These are phyloP conservation scores for Nasua narica DNA, from an alignment of 2,797 vertebrate species.

Conservation along the genomic window DNA sequence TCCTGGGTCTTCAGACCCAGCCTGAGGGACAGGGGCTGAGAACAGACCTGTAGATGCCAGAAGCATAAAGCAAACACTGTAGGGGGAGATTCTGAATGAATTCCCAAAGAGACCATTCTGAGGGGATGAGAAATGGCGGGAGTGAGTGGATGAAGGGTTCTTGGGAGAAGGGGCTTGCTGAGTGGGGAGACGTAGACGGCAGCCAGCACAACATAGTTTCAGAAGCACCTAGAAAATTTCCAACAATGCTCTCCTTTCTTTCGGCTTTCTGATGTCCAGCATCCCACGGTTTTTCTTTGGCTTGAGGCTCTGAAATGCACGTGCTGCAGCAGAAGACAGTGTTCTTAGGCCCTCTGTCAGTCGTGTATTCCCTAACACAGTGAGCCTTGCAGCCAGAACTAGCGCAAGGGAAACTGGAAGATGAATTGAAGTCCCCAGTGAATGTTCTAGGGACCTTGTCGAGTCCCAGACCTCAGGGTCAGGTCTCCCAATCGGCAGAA, in stretches of 20 bases:
- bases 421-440: not conserved
- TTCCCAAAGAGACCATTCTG: not conserved
- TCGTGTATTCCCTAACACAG: not conserved
- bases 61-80: not conserved
- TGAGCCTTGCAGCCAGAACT: fast-evolving
- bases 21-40: not conserved
- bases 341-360: not conserved
- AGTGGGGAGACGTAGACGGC: not conserved
- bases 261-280: not conserved
- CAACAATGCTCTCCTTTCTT: not conserved
- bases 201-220: not conserved
- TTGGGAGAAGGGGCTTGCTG: not conserved
- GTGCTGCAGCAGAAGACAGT: not conserved
- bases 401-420: not conserved
- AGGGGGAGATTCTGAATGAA: not conserved
- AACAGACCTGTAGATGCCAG: not conserved
- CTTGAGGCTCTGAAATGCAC: not conserved
- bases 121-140: not conserved
- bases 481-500: not conserved
- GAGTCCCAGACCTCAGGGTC: not conserved
- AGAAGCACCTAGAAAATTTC: not conserved
- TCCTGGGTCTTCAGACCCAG: not conserved
- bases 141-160: too few relatives aligned
- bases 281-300: not conserved
- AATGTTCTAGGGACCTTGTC: not conserved